Conservation (phyloP, 2,888 invertebrate genomes). For the Drosophila glabriapex region DNA sequence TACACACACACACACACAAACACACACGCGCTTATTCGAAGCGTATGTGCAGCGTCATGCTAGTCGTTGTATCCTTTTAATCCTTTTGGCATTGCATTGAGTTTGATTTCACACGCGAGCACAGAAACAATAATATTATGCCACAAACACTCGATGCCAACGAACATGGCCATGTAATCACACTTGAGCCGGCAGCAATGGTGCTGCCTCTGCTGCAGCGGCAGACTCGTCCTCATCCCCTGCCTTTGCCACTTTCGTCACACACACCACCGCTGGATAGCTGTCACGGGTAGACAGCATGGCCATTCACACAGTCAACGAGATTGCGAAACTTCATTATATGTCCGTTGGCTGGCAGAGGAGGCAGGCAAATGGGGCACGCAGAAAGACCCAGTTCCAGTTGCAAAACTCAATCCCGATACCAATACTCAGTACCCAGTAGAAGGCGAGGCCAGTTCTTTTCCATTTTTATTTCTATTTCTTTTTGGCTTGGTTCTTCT, state of each 20-base stretch:
- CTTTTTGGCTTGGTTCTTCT: conserved; percentile 71
- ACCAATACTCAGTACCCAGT: conserved; percentile 9
- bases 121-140: conserved; percentile 82
- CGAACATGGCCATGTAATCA: conserved; percentile 80
- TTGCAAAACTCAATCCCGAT: conserved; percentile 5
- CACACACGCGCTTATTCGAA: neutral
- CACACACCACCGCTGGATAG: conserved; percentile 7
- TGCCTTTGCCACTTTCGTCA: conserved; percentile 4
- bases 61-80: conserved; percentile 72
- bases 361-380: conserved; percentile 10
- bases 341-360: conserved; percentile 54
- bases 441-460: conserved; percentile 55
- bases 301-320: conserved; percentile 57
- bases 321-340: conserved; percentile 80
- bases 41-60: conserved; percentile 61
- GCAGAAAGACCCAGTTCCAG: conserved; percentile 39
- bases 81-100: conserved; percentile 78
- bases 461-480: conserved; percentile 60
- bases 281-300: conserved; percentile 52
- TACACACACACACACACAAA: neutral
- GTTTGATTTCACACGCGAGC: conserved; percentile 81
- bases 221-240: conserved; percentile 6
- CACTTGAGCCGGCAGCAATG: conserved; percentile 75
- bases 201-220: conserved; percentile 12
- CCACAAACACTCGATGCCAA: conserved; percentile 76